These are phyloP conservation scores for Seriola rivoliana DNA, from an alignment of 2,113 vertebrate species.

Conservation along the genomic window DNA sequence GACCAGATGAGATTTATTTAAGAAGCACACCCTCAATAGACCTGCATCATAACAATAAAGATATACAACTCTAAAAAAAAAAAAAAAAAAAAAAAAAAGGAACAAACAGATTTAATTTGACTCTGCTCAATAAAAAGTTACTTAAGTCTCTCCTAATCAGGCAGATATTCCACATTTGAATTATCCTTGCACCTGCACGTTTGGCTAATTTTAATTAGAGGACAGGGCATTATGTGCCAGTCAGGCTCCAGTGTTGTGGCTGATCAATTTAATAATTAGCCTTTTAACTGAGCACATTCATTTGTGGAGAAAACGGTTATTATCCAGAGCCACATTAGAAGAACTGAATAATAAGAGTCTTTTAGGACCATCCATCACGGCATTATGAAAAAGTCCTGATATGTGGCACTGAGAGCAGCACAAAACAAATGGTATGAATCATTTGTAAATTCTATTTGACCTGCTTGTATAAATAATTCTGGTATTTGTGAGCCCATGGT, in stretches of 20 bases:
- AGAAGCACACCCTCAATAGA: neutral
- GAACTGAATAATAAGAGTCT: neutral
- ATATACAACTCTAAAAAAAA: neutral
- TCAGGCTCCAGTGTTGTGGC: constrained; percentile 2
- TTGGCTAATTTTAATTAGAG: constrained; percentile 17
- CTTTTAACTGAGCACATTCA: constrained; percentile 12
- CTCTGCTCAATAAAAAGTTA: neutral
- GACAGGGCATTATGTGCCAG: neutral
- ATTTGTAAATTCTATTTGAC: neutral
- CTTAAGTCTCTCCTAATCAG: neutral
- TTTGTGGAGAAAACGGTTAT: constrained; percentile 1
- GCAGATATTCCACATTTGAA: neutral
- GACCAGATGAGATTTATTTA: too few species aligned
- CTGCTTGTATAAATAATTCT: neutral
- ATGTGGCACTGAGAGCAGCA: neutral
- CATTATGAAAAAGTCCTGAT: neutral
- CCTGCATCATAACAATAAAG: neutral
- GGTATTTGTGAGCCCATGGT: neutral
- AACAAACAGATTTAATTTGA: neutral
- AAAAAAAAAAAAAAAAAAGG: neutral
- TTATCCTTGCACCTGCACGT: neutral
- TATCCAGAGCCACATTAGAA: neutral
- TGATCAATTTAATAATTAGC: neutral
- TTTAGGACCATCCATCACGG: constrained; percentile 13
- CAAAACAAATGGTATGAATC: neutral